Evolutionary conservation across 1,140 invertebrate species (phyloP).

Genomic region (Drosophila tani): DNA sequence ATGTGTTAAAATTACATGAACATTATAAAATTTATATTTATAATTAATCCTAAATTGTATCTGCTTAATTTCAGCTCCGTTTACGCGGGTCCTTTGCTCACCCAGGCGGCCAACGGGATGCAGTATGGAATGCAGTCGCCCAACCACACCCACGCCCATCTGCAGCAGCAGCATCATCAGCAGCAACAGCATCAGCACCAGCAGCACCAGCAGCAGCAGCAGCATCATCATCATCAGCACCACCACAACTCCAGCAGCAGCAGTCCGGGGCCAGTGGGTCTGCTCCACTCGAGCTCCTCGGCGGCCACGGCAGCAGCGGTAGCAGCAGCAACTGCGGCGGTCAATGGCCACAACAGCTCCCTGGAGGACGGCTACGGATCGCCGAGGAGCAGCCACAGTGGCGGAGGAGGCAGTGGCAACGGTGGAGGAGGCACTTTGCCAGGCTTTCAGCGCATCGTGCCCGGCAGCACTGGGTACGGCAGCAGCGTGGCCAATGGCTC

Average conservation of each 20-base stretch:
- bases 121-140: constrained; percentile 76
- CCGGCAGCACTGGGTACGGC: constrained; percentile 43
- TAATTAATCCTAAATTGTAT: not conserved
- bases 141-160: constrained; percentile 64
- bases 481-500: constrained; percentile 67
- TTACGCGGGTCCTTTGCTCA: constrained; percentile 71
- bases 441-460: constrained; percentile 71
- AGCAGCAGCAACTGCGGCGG: constrained; percentile 28
- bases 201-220: constrained; percentile 40
- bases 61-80: constrained; percentile 64
- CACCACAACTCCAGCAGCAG: constrained; percentile 65
- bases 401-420: constrained; percentile 46
- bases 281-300: constrained; percentile 43
- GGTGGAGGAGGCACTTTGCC: constrained; percentile 64
- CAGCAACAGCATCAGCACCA: constrained; percentile 60
- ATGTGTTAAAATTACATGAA: too few relatives aligned
- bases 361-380: constrained; percentile 77
- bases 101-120: constrained; percentile 73
- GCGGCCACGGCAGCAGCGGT: constrained; percentile 29
- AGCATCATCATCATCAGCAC: constrained; percentile 64
- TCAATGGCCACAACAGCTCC: constrained; percentile 54
- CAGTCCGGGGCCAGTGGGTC: constrained; percentile 63
- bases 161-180: constrained; percentile 57
- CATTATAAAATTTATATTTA: not conserved
- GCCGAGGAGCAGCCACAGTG: constrained; percentile 73